Evolutionary conservation across 2,113 vertebrate genomes (phyloP).

Genomic region (Toxostoma redivivum): DNA sequence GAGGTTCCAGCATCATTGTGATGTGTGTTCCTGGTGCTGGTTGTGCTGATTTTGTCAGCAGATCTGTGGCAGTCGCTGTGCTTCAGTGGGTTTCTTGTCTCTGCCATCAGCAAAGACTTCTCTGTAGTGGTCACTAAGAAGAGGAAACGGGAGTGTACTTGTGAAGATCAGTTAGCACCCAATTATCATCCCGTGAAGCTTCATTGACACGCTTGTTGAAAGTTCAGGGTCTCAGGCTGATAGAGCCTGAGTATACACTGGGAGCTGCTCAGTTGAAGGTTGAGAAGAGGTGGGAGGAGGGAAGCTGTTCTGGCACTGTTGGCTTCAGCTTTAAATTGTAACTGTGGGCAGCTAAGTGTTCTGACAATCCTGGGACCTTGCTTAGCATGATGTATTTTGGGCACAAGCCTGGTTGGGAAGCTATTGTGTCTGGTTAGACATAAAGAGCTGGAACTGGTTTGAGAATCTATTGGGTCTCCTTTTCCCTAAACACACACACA

Average conservation of each 20-base stretch:
- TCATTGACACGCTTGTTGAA: background rate
- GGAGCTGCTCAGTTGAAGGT: background rate
- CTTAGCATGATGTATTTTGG: background rate
- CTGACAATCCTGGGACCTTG: background rate
- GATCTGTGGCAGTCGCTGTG: background rate
- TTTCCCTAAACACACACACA: background rate
- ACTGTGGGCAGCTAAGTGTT: background rate
- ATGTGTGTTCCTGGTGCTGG: background rate
- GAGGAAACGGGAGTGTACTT: background rate
- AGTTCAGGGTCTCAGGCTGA: background rate
- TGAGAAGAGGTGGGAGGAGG: background rate
- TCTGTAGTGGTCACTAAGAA: background rate
- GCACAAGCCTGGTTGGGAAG: background rate
- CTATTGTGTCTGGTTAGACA: background rate
- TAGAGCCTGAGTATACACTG: background rate
- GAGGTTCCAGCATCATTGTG: background rate
- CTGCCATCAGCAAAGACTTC: background rate
- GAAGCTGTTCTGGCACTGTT: background rate
- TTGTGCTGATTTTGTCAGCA: background rate
- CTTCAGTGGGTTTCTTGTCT: background rate
- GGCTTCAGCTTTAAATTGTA: background rate
- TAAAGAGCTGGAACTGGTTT: background rate
- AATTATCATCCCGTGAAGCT: background rate
- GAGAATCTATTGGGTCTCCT: background rate
- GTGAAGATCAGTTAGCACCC: constrained; percentile 35